Evolutionary conservation across 2,797 vertebrate genomes (phyloP).

Genomic region (Perdix hodgsoniae): DNA sequence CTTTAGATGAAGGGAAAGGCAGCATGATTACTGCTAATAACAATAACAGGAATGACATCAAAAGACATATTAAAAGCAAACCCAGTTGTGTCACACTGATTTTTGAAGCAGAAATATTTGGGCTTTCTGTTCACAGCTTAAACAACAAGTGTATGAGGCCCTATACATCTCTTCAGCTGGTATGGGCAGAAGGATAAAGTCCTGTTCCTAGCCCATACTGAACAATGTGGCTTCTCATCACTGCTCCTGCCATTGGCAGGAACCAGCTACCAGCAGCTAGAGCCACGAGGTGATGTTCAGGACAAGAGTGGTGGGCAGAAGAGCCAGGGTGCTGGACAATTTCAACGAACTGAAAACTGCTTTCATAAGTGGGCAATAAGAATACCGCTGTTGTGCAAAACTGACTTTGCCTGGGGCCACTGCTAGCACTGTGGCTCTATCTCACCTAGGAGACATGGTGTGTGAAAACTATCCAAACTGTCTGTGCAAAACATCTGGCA

Average conservation of each 20-base stretch:
- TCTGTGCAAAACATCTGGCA: not conserved
- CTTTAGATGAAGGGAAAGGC: not conserved
- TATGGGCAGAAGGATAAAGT: not conserved
- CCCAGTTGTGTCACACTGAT: not conserved
- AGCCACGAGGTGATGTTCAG: not conserved
- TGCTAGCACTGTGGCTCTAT: not conserved
- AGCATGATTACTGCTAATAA: not conserved
- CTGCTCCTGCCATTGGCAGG: not conserved
- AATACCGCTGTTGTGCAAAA: not conserved
- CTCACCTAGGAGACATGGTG: not conserved
- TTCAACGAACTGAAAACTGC: not conserved
- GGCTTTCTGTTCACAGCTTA: not conserved
- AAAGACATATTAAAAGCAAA: constrained; percentile 5
- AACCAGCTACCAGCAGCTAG: not conserved
- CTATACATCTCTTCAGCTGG: not conserved
- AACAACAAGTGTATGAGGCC: not conserved
- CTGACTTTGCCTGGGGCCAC: not conserved
- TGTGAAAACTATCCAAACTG: not conserved
- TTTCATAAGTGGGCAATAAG: not conserved
- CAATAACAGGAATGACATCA: not conserved
- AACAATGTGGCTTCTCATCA: rapidly evolving
- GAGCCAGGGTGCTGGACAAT: not conserved
- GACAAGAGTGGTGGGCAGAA: not conserved
- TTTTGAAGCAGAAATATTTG: constrained; percentile 11
- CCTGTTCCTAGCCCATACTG: not conserved